Percentiles rank a stretch among this genome's conserved stretches.
phyloP scores from a whole-genome alignment of 2,888 invertebrate species.

The Dryadula phaetusa region DNA sequence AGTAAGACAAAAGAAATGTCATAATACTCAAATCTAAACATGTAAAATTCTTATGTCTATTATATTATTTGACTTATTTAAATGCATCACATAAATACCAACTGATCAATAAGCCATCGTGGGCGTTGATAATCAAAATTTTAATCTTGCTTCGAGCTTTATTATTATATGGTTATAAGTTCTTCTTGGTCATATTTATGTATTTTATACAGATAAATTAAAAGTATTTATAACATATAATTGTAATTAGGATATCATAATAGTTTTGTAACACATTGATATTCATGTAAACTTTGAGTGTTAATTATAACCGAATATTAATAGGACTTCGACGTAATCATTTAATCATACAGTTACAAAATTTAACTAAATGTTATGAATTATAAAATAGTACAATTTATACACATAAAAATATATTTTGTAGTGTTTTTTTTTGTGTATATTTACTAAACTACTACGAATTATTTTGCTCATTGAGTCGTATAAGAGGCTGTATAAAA shows the following conservation, averaged over 20 bases:
- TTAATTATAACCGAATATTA: constrained; percentile 4
- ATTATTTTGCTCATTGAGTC: background rate
- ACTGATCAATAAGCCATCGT: background rate
- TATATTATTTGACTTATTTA: background rate
- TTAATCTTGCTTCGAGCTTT: constrained; percentile 12
- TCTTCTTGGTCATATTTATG: background rate
- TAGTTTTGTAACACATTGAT: background rate
- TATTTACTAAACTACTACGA: no score
- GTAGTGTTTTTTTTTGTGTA: background rate
- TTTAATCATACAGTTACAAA: background rate
- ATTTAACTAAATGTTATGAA: background rate
- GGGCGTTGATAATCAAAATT: constrained; percentile 12
- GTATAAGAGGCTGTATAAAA: constrained; percentile 31
- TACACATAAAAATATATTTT: no score
- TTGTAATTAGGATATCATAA: background rate
- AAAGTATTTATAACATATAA: background rate
- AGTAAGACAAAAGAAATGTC: no score
- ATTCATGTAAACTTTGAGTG: background rate
- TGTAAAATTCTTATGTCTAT: background rate
- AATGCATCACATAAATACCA: background rate
- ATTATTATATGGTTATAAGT: background rate
- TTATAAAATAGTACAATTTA: background rate
- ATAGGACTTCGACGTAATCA: background rate
- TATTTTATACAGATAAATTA: background rate
- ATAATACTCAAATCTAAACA: background rate